Percentiles rank a stretch among this genome's conserved stretches.
These are phyloP conservation scores for Drosophila burlai DNA, from an alignment of 1,140 invertebrate genomes.

Conservation along the genomic window DNA sequence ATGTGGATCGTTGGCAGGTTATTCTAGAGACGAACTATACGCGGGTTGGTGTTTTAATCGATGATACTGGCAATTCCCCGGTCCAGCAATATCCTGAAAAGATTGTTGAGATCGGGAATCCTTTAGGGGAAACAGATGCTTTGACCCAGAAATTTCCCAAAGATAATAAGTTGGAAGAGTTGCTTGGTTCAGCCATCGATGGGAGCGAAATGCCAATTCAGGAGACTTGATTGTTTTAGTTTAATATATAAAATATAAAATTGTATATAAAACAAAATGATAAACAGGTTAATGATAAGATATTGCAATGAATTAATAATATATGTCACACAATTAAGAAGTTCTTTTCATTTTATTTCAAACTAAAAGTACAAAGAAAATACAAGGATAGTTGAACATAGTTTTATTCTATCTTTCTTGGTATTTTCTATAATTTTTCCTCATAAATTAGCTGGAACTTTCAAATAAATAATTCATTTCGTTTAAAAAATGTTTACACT, in stretches of 20 bases:
- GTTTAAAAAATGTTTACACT: background rate
- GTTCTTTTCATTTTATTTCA: background rate
- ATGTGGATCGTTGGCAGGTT: conserved; percentile 42
- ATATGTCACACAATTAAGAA: no score
- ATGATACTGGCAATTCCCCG: conserved; percentile 1
- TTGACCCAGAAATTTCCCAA: background rate
- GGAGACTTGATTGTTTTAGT: no score
- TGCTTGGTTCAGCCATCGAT: background rate
- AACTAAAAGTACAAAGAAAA: background rate
- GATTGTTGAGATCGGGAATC: background rate
- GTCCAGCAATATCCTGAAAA: background rate
- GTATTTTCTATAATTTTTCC: background rate
- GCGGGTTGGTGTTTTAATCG: conserved; percentile 38
- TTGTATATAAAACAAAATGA: background rate
- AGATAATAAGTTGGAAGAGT: background rate
- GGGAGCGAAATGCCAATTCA: background rate
- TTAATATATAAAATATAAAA: background rate
- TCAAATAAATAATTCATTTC: background rate
- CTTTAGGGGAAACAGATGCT: background rate
- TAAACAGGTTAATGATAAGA: no score
- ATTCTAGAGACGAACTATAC: conserved; percentile 43
- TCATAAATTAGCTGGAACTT: background rate
- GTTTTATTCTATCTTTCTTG: background rate
- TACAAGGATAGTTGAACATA: no score
- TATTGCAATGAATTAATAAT: background rate